These are phyloP conservation scores for Linyphia triangularis DNA, from an alignment of 2,888 invertebrate species.

Conservation along the genomic window DNA sequence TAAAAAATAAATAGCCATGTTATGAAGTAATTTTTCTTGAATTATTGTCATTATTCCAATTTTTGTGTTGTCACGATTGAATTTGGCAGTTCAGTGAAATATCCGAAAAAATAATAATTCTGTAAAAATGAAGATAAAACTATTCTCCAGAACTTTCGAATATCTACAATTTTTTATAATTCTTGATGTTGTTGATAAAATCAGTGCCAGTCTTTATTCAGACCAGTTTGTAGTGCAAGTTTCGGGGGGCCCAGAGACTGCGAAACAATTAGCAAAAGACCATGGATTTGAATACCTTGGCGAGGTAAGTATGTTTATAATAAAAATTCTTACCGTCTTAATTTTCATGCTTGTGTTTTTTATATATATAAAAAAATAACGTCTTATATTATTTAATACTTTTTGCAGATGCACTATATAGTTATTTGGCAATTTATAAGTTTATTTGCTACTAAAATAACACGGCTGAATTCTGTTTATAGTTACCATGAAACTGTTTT, in stretches of 20 bases:
- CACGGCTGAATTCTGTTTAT: too few relatives aligned
- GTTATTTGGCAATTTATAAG: background rate
- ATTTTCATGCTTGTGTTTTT: too few relatives aligned
- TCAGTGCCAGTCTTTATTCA: slow-evolving; percentile 82
- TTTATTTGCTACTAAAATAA: too few relatives aligned
- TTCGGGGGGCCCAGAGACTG: slow-evolving; percentile 85
- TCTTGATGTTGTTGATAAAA: background rate
- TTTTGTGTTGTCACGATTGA: background rate
- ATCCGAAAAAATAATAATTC: background rate
- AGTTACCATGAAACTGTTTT: too few relatives aligned
- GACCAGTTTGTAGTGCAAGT: slow-evolving; percentile 93
- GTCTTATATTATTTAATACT: background rate
- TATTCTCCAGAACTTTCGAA: background rate
- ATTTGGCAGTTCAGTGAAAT: background rate
- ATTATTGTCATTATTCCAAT: background rate
- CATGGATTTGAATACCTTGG: slow-evolving; percentile 92
- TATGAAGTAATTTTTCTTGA: background rate
- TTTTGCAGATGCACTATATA: background rate
- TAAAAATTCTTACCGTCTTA: background rate
- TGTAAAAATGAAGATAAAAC: background rate
- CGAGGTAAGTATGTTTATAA: slow-evolving; percentile 85
- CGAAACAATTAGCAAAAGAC: slow-evolving; percentile 87
- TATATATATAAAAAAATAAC: background rate
- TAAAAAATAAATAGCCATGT: background rate
- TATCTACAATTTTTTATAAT: background rate